Evolutionary conservation across 2,797 vertebrate genomes (phyloP).

Genomic region (Lepilemur septentrionalis): DNA sequence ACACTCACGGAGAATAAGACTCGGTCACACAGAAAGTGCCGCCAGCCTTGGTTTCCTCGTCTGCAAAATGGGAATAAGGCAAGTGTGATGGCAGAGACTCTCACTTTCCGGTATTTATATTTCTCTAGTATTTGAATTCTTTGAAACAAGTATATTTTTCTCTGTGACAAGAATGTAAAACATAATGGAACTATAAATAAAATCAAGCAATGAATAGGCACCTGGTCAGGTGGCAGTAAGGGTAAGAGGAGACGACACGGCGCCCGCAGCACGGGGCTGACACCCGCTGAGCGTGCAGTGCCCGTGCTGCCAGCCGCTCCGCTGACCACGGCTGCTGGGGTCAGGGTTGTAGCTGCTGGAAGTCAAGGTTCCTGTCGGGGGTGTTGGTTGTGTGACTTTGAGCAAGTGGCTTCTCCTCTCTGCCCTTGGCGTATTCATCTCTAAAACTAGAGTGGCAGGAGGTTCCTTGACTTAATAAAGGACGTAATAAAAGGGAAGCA

Average conservation of each 20-base stretch:
- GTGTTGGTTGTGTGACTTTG: not conserved
- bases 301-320: not conserved
- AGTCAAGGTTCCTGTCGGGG: not conserved
- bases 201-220: not conserved
- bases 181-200: not conserved
- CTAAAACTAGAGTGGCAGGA: not conserved
- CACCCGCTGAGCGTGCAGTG: fast-evolving
- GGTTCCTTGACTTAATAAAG: not conserved
- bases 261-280: fast-evolving
- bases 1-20: fast-evolving
- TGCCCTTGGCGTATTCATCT: not conserved
- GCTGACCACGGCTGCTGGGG: too few relatives aligned
- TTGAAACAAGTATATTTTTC: not conserved
- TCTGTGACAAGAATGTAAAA: not conserved
- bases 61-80: not conserved
- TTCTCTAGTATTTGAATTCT: not conserved
- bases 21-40: not conserved
- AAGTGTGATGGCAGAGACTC: not conserved
- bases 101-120: not conserved
- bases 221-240: not conserved
- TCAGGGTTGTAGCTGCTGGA: not conserved
- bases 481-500: not conserved
- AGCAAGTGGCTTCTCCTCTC: not conserved
- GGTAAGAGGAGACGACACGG: fast-evolving
- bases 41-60: not conserved